Conservation (phyloP, 2,888 invertebrate genomes). For the Amorpha juglandis region DNA sequence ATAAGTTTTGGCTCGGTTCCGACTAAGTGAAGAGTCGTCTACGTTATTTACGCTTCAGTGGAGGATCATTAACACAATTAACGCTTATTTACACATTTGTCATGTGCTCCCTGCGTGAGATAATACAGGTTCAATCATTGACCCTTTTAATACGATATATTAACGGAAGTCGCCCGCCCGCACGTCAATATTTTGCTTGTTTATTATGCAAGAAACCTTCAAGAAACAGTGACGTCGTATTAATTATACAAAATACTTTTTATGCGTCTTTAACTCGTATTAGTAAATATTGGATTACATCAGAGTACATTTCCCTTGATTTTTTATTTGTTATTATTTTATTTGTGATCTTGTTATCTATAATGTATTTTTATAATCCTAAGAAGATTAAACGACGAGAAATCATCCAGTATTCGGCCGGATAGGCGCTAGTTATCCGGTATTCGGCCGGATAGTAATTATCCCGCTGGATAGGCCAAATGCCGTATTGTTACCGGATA, state of each 20-base stretch:
- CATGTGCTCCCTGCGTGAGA: background rate
- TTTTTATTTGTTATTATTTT: no score
- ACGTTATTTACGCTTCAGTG: slow-evolving; percentile 23
- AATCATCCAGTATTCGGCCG: no score
- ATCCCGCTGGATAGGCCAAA: no score
- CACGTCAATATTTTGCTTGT: background rate
- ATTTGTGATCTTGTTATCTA: no score
- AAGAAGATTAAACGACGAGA: no score
- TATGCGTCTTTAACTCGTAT: background rate
- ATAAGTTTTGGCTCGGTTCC: slow-evolving; percentile 42
- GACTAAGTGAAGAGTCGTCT: slow-evolving; percentile 37
- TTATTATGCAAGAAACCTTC: background rate
- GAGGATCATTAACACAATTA: slow-evolving; percentile 17
- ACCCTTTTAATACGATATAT: slow-evolving; percentile 7
- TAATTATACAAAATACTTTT: no score
- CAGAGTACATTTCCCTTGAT: no score
- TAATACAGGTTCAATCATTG: slow-evolving; percentile 14
- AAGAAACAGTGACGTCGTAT: slow-evolving; percentile 4
- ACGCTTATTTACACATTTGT: slow-evolving; percentile 13
- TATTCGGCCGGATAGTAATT: no score
- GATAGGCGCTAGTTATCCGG: no score
- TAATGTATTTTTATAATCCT: no score
- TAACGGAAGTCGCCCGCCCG: background rate
- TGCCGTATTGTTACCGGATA: no score
- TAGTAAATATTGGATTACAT: no score